phyloP scores from a whole-genome alignment of 2,113 vertebrate species.

The Colaptes auratus region DNA sequence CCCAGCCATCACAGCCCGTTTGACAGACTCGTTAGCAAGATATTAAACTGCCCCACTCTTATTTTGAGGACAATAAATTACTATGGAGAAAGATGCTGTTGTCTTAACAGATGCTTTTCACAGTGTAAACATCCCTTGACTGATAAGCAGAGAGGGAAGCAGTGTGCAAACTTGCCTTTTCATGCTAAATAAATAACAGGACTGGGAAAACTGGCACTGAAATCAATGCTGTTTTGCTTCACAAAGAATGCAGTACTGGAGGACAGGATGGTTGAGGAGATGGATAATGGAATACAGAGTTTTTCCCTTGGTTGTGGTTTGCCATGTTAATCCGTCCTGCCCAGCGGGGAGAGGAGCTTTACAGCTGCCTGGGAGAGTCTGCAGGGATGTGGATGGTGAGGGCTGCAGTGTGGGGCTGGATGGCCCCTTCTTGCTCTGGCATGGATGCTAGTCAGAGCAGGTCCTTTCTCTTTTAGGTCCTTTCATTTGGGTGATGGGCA shows the following conservation, averaged over 20 bases:
- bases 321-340: neutral
- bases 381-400: neutral
- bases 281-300: neutral
- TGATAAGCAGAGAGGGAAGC: conserved; percentile 45
- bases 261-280: neutral
- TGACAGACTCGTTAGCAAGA: conserved; percentile 64
- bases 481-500: neutral
- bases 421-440: neutral
- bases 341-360: neutral
- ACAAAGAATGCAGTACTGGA: neutral
- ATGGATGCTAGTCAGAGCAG: neutral
- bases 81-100: conserved; percentile 27
- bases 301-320: conserved; percentile 3
- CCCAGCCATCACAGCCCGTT: conserved; percentile 21
- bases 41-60: conserved; percentile 43
- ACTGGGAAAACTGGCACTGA: neutral
- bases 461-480: neutral
- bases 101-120: conserved; percentile 56
- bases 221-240: conserved; percentile 32
- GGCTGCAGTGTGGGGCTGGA: neutral
- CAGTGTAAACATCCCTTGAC: conserved; percentile 52
- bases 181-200: conserved; percentile 31
- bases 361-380: accelerated
- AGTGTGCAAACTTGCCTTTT: conserved; percentile 24
- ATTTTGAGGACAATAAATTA: conserved; percentile 52